Percentiles rank a stretch among this genome's conserved stretches.
phyloP scores from a whole-genome alignment of 1,140 invertebrate genomes.

The Sycobia sp. region DNA sequence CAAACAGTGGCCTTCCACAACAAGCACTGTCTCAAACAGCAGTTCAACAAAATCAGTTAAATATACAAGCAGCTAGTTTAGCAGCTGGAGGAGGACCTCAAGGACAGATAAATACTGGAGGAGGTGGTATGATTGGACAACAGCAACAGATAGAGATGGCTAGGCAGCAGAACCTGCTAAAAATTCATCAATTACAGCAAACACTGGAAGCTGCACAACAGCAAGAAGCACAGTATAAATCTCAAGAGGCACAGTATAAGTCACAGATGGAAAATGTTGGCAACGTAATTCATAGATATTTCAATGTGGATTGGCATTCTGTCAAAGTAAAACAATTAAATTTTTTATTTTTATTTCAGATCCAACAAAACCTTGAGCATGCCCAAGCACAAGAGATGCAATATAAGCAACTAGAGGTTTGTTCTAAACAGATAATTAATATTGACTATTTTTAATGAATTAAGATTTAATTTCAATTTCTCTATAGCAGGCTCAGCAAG shows the following conservation, averaged over 20 bases:
- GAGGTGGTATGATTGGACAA: slow-evolving; percentile 26
- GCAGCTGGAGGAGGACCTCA: slow-evolving; percentile 17
- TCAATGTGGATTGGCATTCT: slow-evolving; percentile 10
- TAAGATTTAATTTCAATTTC: background rate
- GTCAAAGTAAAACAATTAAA: slow-evolving; percentile 10
- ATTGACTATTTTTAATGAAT: background rate
- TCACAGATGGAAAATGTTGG: slow-evolving; percentile 35
- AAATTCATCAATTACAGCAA: slow-evolving; percentile 72
- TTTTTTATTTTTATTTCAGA: slow-evolving; percentile 51
- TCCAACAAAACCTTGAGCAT: slow-evolving; percentile 75
- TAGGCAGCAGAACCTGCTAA: slow-evolving; percentile 71
- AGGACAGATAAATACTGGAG: slow-evolving; percentile 23
- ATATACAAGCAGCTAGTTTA: slow-evolving; percentile 50
- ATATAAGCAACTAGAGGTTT: slow-evolving; percentile 75
- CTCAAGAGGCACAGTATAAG: slow-evolving; percentile 67
- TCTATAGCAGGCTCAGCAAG: slow-evolving; percentile 51
- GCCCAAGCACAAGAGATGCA: slow-evolving; percentile 80
- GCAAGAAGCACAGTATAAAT: slow-evolving; percentile 77
- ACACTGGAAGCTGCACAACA: slow-evolving; percentile 76
- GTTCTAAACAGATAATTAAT: slow-evolving; percentile 20
- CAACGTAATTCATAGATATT: slow-evolving; percentile 30
- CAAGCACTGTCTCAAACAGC: slow-evolving; percentile 52
- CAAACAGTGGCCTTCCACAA: slow-evolving; percentile 53
- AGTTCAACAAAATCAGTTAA: slow-evolving; percentile 60
- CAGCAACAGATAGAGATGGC: slow-evolving; percentile 65